Conservation (phyloP, 2,888 invertebrate species). For the Cryptocephalus primarius region DNA sequence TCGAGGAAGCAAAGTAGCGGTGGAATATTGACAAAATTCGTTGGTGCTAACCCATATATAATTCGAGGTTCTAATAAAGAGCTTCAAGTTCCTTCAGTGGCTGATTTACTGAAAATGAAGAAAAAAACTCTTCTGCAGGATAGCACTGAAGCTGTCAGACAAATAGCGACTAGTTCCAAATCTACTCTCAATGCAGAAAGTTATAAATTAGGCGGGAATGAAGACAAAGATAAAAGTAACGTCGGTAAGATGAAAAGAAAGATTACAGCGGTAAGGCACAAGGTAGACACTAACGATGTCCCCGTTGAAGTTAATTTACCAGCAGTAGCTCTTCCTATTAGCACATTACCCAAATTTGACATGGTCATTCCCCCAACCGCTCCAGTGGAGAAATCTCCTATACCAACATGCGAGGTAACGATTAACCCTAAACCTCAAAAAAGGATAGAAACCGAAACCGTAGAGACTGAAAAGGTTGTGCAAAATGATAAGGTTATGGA, state of each 20-base stretch:
- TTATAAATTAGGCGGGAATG: slow-evolving; percentile 19
- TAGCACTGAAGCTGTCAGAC: slow-evolving; percentile 49
- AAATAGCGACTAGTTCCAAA: slow-evolving; percentile 47
- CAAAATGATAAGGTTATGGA: slow-evolving; percentile 13
- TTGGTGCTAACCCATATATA: slow-evolving; percentile 29
- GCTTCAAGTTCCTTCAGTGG: slow-evolving; percentile 50
- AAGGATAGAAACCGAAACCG: slow-evolving; percentile 5
- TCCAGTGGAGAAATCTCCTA: slow-evolving; percentile 9
- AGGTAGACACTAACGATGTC: slow-evolving; percentile 27
- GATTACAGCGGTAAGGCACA: slow-evolving; percentile 24
- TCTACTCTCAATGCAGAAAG: slow-evolving; percentile 29
- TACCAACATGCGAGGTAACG: background rate
- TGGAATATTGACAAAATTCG: slow-evolving; percentile 24
- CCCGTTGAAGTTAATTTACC: slow-evolving; percentile 42
- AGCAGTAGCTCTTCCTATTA: slow-evolving; percentile 43
- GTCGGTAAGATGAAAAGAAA: slow-evolving; percentile 38
- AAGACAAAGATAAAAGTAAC: slow-evolving; percentile 27
- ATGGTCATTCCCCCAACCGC: slow-evolving; percentile 34
- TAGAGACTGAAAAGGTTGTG: slow-evolving; percentile 9
- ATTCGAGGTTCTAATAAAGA: slow-evolving; percentile 31
- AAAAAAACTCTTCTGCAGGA: slow-evolving; percentile 47
- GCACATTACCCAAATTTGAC: slow-evolving; percentile 47
- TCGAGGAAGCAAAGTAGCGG: slow-evolving; percentile 22
- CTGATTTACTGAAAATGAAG: slow-evolving; percentile 50
- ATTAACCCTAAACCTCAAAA: background rate